These are phyloP conservation scores for Oryzias woworae DNA, from an alignment of 2,113 vertebrate genomes.

Conservation along the genomic window DNA sequence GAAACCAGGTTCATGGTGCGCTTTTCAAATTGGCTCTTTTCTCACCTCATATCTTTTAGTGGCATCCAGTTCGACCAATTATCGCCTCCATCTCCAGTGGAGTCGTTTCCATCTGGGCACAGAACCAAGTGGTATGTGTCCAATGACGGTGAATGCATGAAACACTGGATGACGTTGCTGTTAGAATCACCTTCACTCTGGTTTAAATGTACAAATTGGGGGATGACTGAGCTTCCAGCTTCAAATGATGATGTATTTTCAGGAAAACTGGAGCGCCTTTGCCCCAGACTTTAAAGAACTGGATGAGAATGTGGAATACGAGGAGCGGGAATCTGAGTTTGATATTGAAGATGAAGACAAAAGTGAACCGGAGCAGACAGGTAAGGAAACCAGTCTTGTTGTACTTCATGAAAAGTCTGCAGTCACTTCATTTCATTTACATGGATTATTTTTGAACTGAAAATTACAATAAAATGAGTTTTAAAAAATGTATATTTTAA, in stretches of 20 bases:
- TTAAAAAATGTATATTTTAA: too few species aligned
- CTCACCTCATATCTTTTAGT: slow-evolving; percentile 71
- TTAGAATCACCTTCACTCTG: too few species aligned
- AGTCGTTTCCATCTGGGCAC: slow-evolving; percentile 98
- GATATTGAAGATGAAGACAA: slow-evolving; percentile 99
- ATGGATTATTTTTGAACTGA: too few species aligned
- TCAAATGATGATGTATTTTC: neutral
- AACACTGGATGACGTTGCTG: too few species aligned
- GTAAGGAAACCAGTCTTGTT: slow-evolving; percentile 58
- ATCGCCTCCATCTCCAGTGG: slow-evolving; percentile 98
- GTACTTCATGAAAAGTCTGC: neutral
- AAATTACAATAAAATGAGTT: too few species aligned
- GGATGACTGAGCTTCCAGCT: neutral
- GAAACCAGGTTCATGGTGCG: too few species aligned
- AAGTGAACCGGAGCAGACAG: slow-evolving; percentile 97
- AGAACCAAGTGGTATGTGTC: slow-evolving; percentile 96
- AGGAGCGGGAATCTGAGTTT: slow-evolving; percentile 96
- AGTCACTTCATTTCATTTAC: too few species aligned
- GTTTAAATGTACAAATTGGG: neutral
- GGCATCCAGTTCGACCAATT: slow-evolving; percentile 97
- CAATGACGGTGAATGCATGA: too few species aligned
- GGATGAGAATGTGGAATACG: slow-evolving; percentile 98
- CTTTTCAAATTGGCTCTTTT: neutral
- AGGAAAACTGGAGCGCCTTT: slow-evolving; percentile 99
- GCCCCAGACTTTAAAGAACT: slow-evolving; percentile 98